A percentile compares a stretch with the other conserved stretches of the same genome.
Evolutionary conservation across 2,797 vertebrate genomes (phyloP).

Genomic region (Sylvia borin): DNA sequence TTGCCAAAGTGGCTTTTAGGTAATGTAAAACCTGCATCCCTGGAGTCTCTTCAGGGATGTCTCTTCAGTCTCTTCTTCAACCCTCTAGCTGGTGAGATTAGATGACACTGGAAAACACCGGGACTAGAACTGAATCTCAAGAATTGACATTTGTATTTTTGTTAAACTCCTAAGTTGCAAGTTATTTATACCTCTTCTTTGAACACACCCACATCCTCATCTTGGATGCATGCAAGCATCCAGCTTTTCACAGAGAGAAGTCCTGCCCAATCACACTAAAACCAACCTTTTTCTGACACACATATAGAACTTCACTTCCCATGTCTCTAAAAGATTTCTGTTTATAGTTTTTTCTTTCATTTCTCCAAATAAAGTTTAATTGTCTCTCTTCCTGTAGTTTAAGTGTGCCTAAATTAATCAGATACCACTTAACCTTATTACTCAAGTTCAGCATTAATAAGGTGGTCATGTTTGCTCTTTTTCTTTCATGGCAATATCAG

Average conservation of each 20-base stretch:
- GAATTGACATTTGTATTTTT: background rate
- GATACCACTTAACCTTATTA: background rate
- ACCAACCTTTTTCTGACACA: background rate
- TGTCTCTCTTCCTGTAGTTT: background rate
- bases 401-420: background rate
- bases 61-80: background rate
- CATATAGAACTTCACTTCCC: accelerated
- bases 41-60: background rate
- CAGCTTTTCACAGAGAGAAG: background rate
- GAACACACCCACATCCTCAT: background rate
- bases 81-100: background rate
- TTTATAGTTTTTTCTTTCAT: background rate
- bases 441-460: background rate
- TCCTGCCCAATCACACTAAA: background rate
- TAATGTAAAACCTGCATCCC: background rate
- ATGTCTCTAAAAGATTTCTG: background rate
- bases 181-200: background rate
- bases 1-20: background rate
- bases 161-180: background rate
- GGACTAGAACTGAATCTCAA: background rate
- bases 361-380: background rate
- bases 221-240: background rate
- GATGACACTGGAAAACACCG: background rate
- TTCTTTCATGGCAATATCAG: background rate
- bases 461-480: background rate